These are phyloP conservation scores for Lathamus discolor DNA, from an alignment of 2,113 vertebrate genomes.

Conservation along the genomic window DNA sequence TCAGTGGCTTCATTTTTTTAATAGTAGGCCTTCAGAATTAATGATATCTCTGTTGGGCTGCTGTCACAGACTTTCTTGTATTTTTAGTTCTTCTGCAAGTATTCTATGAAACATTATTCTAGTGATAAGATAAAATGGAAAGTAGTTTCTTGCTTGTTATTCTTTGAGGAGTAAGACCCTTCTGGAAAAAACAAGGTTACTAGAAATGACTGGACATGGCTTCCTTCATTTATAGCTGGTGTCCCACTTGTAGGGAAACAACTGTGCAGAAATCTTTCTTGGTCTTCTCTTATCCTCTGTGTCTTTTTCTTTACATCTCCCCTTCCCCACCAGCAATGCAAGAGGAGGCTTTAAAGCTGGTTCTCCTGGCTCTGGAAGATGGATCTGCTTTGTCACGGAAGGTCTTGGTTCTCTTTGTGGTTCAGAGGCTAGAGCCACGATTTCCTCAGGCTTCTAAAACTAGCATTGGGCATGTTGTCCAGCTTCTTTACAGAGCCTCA, in stretches of 20 bases:
- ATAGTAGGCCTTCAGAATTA: background rate
- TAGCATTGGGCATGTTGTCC: constrained; percentile 98
- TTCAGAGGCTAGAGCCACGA: constrained; percentile 94
- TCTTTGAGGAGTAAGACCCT: background rate
- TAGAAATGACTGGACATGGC: background rate
- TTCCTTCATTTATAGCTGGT: background rate
- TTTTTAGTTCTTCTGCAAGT: background rate
- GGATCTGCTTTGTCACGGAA: constrained; percentile 96
- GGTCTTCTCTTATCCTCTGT: background rate
- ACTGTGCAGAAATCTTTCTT: background rate
- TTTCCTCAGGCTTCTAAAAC: constrained; percentile 99
- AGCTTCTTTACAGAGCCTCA: constrained; percentile 96
- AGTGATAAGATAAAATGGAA: background rate
- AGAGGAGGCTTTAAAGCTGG: constrained; percentile 96
- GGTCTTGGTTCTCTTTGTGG: constrained; percentile 97
- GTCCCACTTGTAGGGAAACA: background rate
- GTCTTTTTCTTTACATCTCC: background rate
- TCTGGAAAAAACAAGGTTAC: background rate
- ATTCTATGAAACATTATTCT: background rate
- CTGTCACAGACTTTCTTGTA: accelerated
- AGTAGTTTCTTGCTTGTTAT: background rate
- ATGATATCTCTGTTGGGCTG: background rate
- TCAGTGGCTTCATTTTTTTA: background rate
- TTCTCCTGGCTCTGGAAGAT: constrained; percentile 93
- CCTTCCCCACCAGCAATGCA: constrained; percentile 86